These are phyloP conservation scores for Mobula hypostoma DNA, from an alignment of 2,113 vertebrate species.

Conservation along the genomic window DNA sequence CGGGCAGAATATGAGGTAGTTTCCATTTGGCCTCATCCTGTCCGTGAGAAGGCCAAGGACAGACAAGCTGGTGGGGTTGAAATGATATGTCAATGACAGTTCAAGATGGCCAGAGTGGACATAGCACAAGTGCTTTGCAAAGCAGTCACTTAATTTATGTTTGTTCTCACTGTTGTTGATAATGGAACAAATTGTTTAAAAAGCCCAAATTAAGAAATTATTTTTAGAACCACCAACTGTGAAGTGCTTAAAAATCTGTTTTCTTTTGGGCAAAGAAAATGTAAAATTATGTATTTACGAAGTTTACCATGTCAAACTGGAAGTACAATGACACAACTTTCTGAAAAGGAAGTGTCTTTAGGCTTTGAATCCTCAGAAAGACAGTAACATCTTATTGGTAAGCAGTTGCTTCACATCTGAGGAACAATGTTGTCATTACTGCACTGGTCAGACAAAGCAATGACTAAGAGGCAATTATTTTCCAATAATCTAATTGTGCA, in stretches of 20 bases:
- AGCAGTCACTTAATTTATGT: too few species aligned
- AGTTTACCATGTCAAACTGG: neutral
- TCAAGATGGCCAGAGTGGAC: too few species aligned
- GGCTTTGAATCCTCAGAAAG: neutral
- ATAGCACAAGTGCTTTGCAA: too few species aligned
- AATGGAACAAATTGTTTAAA: neutral
- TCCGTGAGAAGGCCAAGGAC: too few species aligned
- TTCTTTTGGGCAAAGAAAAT: neutral
- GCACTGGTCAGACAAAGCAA: neutral
- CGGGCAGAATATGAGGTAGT: too few species aligned
- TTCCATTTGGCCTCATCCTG: too few species aligned
- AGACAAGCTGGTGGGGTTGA: too few species aligned
- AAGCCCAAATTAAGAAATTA: neutral
- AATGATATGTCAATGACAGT: too few species aligned
- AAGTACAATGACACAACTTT: neutral
- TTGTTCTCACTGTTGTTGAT: neutral
- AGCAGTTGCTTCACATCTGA: neutral
- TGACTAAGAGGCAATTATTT: slow-evolving; percentile 31
- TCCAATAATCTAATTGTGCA: slow-evolving; percentile 33
- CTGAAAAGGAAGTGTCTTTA: neutral
- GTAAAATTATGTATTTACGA: too few species aligned
- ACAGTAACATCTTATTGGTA: neutral
- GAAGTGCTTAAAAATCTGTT: neutral
- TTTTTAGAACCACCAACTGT: neutral
- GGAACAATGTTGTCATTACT: neutral